phyloP scores from a whole-genome alignment of 2,113 vertebrate species.

The Nicator chloris region DNA sequence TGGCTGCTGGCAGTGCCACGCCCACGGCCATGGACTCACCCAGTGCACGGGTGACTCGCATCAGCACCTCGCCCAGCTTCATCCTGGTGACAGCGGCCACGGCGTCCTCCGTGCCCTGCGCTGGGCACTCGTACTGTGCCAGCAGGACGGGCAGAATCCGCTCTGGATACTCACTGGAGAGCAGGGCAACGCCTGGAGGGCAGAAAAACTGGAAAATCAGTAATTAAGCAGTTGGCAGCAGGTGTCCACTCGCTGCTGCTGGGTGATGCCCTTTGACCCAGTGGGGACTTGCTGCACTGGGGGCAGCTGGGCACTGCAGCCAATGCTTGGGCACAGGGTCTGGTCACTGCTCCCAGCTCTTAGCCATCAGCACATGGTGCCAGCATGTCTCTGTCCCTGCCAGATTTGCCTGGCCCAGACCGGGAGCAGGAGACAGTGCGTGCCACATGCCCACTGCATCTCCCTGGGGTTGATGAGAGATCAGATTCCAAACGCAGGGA shows the following conservation, averaged over 20 bases:
- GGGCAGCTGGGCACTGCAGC: background rate
- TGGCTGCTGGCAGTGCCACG: accelerated
- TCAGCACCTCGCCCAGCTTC: constrained; percentile 92
- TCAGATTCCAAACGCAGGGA: accelerated
- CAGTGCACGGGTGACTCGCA: constrained; percentile 84
- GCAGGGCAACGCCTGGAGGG: constrained; percentile 77
- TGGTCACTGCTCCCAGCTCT: background rate
- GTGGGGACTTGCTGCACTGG: accelerated
- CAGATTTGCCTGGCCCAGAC: background rate
- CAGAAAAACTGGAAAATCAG: background rate
- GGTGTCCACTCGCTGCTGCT: background rate
- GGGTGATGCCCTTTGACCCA: background rate
- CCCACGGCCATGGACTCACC: constrained; percentile 74
- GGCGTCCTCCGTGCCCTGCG: background rate
- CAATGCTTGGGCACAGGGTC: accelerated
- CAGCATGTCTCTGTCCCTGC: accelerated
- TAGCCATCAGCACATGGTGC: accelerated
- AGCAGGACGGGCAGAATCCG: constrained; percentile 81
- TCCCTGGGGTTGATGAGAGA: background rate
- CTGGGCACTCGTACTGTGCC: constrained; percentile 67
- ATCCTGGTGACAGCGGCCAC: constrained; percentile 78
- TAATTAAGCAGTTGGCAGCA: background rate
- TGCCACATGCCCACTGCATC: accelerated
- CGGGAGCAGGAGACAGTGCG: background rate
- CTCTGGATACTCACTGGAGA: constrained; percentile 84